A percentile compares a stretch with the other conserved stretches of the same genome.
phyloP scores from a whole-genome alignment of 2,888 invertebrate genomes.

The Vannuccia rotundouncinata region DNA sequence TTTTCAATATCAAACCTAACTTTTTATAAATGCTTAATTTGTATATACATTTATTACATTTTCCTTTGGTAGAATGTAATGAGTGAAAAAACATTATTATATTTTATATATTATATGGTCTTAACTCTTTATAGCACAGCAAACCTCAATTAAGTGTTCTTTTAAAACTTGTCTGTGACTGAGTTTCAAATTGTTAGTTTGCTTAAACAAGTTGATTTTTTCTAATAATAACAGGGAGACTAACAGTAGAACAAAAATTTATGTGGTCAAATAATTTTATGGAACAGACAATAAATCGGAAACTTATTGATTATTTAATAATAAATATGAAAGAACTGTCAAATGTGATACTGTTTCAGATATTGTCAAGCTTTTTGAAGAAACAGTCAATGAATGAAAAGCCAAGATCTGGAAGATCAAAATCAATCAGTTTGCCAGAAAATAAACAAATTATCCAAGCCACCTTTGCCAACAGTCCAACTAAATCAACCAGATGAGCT shows the following conservation, averaged over 20 bases:
- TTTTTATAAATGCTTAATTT: no score
- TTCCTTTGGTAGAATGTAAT: no score
- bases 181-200: no score
- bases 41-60: no score
- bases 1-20: no score
- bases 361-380: not conserved
- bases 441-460: slow-evolving; percentile 11
- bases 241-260: not conserved
- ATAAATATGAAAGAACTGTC: not conserved
- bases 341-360: slow-evolving; percentile 14
- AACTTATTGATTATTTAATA: not conserved
- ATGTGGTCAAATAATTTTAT: not conserved
- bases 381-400: not conserved
- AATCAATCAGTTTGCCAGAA: not conserved
- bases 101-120: no score
- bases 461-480: not conserved
- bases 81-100: no score
- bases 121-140: no score
- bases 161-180: no score
- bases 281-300: not conserved
- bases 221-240: not conserved
- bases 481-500: slow-evolving; percentile 8
- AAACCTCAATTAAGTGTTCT: no score
- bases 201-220: not conserved
- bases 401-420: not conserved